phyloP scores from a whole-genome alignment of 2,888 invertebrate species.

The Elegia similella region DNA sequence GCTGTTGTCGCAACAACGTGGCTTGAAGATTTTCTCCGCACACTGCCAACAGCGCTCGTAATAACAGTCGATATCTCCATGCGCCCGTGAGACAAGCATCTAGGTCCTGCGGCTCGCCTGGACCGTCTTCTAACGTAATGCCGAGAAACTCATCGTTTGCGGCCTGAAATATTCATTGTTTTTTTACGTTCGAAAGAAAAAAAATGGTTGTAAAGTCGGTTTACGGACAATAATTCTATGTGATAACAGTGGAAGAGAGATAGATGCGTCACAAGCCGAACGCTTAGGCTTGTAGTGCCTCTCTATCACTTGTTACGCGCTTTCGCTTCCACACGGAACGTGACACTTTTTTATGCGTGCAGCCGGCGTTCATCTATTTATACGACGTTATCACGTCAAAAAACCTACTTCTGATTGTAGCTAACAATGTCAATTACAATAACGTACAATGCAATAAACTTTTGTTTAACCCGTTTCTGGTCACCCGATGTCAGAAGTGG shows the following conservation, averaged over 20 bases:
- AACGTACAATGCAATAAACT: not conserved
- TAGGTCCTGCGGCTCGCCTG: conserved; percentile 47
- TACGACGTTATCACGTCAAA: too few species aligned
- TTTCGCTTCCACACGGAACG: too few species aligned
- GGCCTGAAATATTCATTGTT: conserved; percentile 37
- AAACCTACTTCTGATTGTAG: too few species aligned
- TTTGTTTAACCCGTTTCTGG: not conserved
- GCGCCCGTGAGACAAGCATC: conserved; percentile 85
- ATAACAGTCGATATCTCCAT: conserved; percentile 90
- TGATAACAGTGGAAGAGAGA: too few species aligned
- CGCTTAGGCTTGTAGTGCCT: too few species aligned
- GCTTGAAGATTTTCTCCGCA: conserved; percentile 91
- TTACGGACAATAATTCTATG: too few species aligned
- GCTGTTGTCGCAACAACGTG: conserved; percentile 91
- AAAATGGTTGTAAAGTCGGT: too few species aligned
- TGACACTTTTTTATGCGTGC: too few species aligned
- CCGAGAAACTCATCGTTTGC: conserved; percentile 73
- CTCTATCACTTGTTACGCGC: too few species aligned
- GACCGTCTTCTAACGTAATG: conserved; percentile 64
- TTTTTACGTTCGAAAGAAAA: not conserved
- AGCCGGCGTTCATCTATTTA: too few species aligned
- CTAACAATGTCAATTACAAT: too few species aligned
- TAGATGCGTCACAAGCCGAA: too few species aligned
- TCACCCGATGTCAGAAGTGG: not conserved
- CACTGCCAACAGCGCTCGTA: conserved; percentile 92